Conservation (phyloP, 2,113 vertebrate species). For the Macrotus californicus region DNA sequence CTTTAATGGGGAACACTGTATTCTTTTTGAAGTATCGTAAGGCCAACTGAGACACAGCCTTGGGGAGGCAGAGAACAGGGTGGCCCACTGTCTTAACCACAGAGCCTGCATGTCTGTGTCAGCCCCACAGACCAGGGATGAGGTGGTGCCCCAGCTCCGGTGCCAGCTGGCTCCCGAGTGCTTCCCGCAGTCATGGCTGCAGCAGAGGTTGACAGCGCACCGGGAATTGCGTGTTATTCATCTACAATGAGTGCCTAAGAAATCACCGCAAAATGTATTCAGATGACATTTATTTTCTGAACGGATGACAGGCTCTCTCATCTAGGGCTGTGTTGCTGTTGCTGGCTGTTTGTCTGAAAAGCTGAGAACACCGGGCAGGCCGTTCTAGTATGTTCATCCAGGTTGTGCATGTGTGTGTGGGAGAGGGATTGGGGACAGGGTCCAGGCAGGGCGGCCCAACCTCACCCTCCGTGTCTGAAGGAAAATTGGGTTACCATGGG, state of each 20-base stretch:
- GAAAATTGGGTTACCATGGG: neutral
- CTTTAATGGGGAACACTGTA: neutral
- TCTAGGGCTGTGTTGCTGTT: neutral
- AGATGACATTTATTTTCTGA: neutral
- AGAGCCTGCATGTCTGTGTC: neutral
- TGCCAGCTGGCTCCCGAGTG: neutral
- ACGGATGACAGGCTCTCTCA: neutral
- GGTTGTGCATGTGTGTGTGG: neutral
- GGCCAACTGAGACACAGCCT: neutral
- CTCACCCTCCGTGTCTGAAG: neutral
- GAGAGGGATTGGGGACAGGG: neutral
- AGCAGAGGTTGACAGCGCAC: neutral
- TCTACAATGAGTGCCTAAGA: neutral
- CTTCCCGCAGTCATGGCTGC: accelerated
- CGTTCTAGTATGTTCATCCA: neutral
- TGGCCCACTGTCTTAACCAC: neutral
- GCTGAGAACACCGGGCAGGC: accelerated
- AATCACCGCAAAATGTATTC: neutral
- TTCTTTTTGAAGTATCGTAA: neutral
- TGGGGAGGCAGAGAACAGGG: neutral
- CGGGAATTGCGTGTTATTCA: neutral
- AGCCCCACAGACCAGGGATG: neutral
- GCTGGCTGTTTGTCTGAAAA: neutral
- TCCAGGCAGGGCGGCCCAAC: neutral
- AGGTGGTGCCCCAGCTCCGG: neutral